These are phyloP conservation scores for Poecilia gillii DNA, from an alignment of 2,797 vertebrate genomes.

Conservation along the genomic window DNA sequence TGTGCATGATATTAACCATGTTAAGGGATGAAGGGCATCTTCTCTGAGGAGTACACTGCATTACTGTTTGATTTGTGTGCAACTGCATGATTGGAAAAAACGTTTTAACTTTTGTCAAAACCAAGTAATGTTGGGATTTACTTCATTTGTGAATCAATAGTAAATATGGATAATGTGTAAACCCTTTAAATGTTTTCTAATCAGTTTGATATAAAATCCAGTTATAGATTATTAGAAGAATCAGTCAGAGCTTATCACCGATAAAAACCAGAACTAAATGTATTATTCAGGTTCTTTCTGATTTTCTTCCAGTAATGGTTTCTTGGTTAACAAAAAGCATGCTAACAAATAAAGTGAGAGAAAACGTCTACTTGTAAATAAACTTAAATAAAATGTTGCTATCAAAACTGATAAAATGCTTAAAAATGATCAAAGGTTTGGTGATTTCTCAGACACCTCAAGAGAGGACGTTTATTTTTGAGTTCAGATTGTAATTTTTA, in stretches of 20 bases:
- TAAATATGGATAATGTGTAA: neutral
- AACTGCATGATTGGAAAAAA: neutral
- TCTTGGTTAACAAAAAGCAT: neutral
- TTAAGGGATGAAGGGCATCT: neutral
- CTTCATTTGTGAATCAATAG: neutral
- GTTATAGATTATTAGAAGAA: neutral
- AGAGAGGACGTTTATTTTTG: neutral
- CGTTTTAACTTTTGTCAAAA: neutral
- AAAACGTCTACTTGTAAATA: neutral
- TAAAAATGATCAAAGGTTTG: neutral
- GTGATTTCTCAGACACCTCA: neutral
- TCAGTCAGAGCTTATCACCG: neutral
- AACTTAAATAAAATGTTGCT: neutral
- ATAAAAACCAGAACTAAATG: neutral
- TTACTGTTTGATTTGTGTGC: neutral
- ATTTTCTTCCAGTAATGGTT: neutral
- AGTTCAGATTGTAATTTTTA: neutral
- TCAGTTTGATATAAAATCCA: neutral
- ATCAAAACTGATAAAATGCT: neutral
- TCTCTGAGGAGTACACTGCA: neutral
- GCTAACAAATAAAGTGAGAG: neutral
- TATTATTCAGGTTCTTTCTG: neutral
- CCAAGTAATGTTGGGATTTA: neutral
- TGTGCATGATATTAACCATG: neutral
- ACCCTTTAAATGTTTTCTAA: neutral